Percentiles rank a stretch among this genome's conserved stretches.
Evolutionary conservation across 1,140 invertebrate genomes (phyloP).

Genomic region (Ips nitidus): DNA sequence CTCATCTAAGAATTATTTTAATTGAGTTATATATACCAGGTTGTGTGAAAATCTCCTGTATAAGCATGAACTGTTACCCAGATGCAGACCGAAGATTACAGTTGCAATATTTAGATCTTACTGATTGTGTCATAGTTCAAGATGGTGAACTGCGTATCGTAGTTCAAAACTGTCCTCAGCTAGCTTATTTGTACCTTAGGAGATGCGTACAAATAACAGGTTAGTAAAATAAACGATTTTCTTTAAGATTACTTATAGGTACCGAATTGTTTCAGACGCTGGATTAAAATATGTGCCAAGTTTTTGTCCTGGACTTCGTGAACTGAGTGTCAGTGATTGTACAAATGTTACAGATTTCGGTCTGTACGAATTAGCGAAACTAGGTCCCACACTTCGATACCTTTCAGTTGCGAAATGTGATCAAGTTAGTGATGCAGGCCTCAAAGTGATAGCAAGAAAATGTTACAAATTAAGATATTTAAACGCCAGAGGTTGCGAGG

Average conservation of each 20-base stretch:
- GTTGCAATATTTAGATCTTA: constrained; percentile 76
- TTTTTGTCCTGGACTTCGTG: constrained; percentile 79
- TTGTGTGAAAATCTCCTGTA: constrained; percentile 69
- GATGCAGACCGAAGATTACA: constrained; percentile 63
- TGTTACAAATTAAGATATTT: constrained; percentile 89
- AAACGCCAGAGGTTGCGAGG: constrained; percentile 88
- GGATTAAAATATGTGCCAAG: constrained; percentile 80
- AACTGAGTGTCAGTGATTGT: constrained; percentile 90
- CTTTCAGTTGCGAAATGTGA: constrained; percentile 89
- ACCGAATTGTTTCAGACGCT: constrained; percentile 59
- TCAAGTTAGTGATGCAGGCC: constrained; percentile 78
- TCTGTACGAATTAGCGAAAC: constrained; percentile 83
- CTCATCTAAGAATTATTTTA: constrained; percentile 44
- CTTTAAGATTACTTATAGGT: neutral
- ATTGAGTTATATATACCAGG: constrained; percentile 53
- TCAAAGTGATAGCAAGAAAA: constrained; percentile 82
- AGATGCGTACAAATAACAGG: constrained; percentile 84
- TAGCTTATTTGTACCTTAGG: constrained; percentile 85
- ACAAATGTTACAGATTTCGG: constrained; percentile 87
- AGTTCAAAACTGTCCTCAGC: constrained; percentile 81
- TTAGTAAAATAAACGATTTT: constrained; percentile 41
- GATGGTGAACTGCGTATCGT: constrained; percentile 81
- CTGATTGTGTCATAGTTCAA: constrained; percentile 81
- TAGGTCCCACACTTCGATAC: constrained; percentile 81
- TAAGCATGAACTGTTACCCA: constrained; percentile 64